phyloP scores from a whole-genome alignment of 2,797 vertebrate species.

The Cirrhinus molitorella region DNA sequence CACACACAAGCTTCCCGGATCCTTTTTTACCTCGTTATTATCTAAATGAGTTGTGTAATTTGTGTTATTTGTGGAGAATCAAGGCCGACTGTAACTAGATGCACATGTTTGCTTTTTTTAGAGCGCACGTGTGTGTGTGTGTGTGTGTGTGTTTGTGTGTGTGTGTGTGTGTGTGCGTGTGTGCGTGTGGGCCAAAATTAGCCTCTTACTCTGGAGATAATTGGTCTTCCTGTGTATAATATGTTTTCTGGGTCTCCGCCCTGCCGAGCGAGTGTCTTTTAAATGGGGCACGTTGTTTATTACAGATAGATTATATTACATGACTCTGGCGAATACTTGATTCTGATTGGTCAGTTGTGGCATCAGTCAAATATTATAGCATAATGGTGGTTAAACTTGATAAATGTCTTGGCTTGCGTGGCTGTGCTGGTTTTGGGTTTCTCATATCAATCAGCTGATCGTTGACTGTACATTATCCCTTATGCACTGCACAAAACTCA shows the following conservation, averaged over 20 bases:
- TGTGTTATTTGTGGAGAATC: conserved; percentile 35
- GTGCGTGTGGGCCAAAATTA: conserved; percentile 9
- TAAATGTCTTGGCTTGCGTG: too few relatives aligned
- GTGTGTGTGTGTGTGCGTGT: too few relatives aligned
- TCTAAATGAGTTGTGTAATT: conserved; percentile 57
- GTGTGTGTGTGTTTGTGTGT: too few relatives aligned
- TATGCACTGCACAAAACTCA: not conserved
- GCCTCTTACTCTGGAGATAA: conserved; percentile 5
- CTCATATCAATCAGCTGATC: not conserved
- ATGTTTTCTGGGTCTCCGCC: conserved; percentile 9
- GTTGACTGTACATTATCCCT: not conserved
- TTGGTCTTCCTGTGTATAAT: conserved; percentile 30
- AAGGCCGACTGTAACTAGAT: conserved; percentile 30
- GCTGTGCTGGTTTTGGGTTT: not conserved
- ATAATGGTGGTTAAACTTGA: not conserved
- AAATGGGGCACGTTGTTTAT: not conserved
- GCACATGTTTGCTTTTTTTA: not conserved
- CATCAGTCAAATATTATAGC: not conserved
- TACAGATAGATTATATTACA: not conserved
- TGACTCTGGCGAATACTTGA: not conserved
- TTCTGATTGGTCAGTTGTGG: not conserved
- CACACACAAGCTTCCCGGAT: not conserved
- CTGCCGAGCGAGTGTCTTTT: conserved; percentile 10
- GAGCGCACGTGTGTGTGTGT: not conserved
- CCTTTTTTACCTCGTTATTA: conserved; percentile 43